These are phyloP conservation scores for Noctua fimbriata DNA, from an alignment of 2,888 invertebrate species.

Conservation along the genomic window DNA sequence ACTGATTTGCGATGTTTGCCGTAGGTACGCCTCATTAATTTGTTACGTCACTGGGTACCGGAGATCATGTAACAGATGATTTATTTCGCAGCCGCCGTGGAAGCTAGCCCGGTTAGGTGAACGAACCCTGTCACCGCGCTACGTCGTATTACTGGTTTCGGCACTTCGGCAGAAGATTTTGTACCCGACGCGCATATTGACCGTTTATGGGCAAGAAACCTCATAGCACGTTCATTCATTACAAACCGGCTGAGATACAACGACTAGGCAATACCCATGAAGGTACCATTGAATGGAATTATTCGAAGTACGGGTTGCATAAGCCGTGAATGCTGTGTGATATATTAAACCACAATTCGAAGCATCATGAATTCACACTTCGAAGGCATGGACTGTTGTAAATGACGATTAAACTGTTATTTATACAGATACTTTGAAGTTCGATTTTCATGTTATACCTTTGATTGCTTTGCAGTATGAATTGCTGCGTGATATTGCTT, in stretches of 20 bases:
- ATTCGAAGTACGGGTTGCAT: conserved; percentile 55
- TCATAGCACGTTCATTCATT: conserved; percentile 75
- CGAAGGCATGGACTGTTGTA: conserved; percentile 41
- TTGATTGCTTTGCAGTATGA: conserved; percentile 33
- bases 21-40: conserved; percentile 74
- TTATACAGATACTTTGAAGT: conserved; percentile 46
- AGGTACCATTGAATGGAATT: conserved; percentile 61
- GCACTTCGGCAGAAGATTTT: conserved; percentile 81
- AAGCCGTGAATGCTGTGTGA: conserved; percentile 54
- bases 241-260: conserved; percentile 66
- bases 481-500: conserved; percentile 30
- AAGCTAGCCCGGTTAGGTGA: conserved; percentile 83
- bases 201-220: conserved; percentile 84
- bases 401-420: conserved; percentile 50
- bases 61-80: conserved; percentile 81
- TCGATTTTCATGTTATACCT: conserved; percentile 41
- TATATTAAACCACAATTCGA: conserved; percentile 55
- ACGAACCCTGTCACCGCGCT: conserved; percentile 87
- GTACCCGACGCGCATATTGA: conserved; percentile 78
- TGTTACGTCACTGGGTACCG: conserved; percentile 75
- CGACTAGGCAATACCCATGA: conserved; percentile 59
- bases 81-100: conserved; percentile 77
- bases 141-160: conserved; percentile 85
- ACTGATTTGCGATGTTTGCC: conserved; percentile 65
- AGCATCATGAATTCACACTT: conserved; percentile 53